These are phyloP conservation scores for Enteromius anoplus DNA, from an alignment of 2,797 vertebrate species.

Conservation along the genomic window DNA sequence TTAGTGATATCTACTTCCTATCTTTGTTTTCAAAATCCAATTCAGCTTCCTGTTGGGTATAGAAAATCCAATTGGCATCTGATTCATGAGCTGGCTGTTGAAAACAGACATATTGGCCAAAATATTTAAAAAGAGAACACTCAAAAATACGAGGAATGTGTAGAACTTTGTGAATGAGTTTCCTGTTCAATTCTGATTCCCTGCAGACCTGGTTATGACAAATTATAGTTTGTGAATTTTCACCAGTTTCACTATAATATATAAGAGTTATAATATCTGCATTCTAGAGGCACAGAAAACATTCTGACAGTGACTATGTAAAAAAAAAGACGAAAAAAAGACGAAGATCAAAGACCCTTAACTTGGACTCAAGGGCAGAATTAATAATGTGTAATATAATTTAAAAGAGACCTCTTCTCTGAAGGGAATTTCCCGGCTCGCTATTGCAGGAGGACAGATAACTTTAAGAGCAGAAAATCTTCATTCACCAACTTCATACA, in stretches of 20 bases:
- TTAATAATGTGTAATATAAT: slow-evolving; percentile 39
- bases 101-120: not conserved
- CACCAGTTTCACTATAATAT: not conserved
- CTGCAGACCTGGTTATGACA: not conserved
- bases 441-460: slow-evolving; percentile 25
- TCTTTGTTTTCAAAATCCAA: not conserved
- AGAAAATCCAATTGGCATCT: not conserved
- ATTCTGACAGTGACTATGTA: slow-evolving; percentile 46
- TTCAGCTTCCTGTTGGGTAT: not conserved
- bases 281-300: slow-evolving; percentile 4
- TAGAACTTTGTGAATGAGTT: not conserved
- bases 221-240: slow-evolving; percentile 1
- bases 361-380: slow-evolving; percentile 36
- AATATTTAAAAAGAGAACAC: not conserved
- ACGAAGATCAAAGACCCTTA: slow-evolving; percentile 50
- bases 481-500: slow-evolving; percentile 24
- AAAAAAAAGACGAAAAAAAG: slow-evolving; percentile 39
- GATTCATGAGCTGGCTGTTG: not conserved
- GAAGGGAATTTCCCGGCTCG: slow-evolving; percentile 16
- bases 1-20: not conserved
- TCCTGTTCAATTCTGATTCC: not conserved
- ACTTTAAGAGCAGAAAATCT: slow-evolving; percentile 29
- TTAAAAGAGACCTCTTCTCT: slow-evolving; percentile 32
- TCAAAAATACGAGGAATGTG: not conserved
- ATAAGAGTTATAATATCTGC: not conserved